phyloP scores from a whole-genome alignment of 1,140 invertebrate genomes.

The Euura saliciscinereae region DNA sequence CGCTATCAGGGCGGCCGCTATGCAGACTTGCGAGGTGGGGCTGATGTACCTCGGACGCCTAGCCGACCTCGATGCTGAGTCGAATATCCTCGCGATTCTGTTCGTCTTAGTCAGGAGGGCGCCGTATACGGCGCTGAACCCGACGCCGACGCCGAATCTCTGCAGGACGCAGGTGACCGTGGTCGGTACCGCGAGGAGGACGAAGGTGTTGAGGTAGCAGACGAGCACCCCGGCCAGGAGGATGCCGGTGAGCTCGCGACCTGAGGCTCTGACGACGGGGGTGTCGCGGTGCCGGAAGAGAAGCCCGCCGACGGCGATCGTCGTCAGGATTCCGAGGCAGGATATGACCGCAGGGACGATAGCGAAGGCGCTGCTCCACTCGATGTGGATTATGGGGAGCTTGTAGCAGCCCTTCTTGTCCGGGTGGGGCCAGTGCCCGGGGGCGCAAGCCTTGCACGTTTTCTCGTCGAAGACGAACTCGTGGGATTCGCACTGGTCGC shows the following conservation, averaged over 20 bases:
- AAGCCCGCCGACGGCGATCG: constrained; percentile 67
- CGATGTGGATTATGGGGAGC: constrained; percentile 61
- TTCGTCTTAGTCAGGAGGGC: constrained; percentile 83
- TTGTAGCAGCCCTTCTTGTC: constrained; percentile 67
- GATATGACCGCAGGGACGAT: constrained; percentile 71
- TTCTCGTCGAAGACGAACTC: constrained; percentile 72
- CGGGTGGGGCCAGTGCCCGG: constrained; percentile 67
- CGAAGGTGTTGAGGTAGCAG: constrained; percentile 70
- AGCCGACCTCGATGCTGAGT: constrained; percentile 70
- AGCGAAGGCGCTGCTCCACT: constrained; percentile 70
- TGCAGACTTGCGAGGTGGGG: constrained; percentile 76
- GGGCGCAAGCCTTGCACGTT: constrained; percentile 69
- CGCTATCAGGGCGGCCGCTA: constrained; percentile 68
- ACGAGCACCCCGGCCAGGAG: constrained; percentile 70
- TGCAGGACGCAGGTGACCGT: constrained; percentile 67
- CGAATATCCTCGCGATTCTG: constrained; percentile 77
- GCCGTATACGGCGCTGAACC: constrained; percentile 77
- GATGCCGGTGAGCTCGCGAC: constrained; percentile 81
- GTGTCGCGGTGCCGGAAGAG: constrained; percentile 78
- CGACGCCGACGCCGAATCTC: constrained; percentile 73
- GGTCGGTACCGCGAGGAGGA: constrained; percentile 67
- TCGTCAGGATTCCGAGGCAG: constrained; percentile 70
- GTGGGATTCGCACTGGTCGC: constrained; percentile 71
- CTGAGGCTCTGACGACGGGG: constrained; percentile 82
- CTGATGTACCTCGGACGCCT: constrained; percentile 75